Evolutionary conservation across 2,797 vertebrate species (phyloP), one percentile per base, ranked within the genome.

Genomic region (Rhabdophis nuchalis): DNA sequence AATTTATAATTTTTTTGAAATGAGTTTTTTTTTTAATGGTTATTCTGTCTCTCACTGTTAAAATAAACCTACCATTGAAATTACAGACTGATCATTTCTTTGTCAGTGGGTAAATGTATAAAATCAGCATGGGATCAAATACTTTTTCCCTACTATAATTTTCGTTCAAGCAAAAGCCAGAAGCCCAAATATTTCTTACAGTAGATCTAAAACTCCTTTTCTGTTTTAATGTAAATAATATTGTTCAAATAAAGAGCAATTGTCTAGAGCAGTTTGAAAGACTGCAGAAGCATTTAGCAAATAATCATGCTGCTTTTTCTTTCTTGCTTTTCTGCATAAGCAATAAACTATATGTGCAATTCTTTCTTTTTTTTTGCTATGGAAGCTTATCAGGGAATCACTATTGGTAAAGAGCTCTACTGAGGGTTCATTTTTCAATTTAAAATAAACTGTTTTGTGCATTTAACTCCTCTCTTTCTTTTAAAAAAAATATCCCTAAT

Each of bases 321-420:
- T 93, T 94, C 68, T 95, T 94, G 82, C 82, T 94, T 94, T 95
- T 96, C 89, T 93, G 94, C 93, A 91, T 57, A 58, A 85, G 94
- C 93, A 96, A 96, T 93, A 96, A 96, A 97, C 94, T 93, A 96
- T 95, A 96, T 96, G 85, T 91, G 92, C 92, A 91, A 92, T 32
- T 85, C 86, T 56, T 97, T 50, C 1, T 50, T 50, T 6, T 50
- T 95, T 93, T 95, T 97, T 90, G 96, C 93, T 96, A 96, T 93
- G 89, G 95, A 95, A 95, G 93, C 92, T 95, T 94, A 96, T 95
- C 96, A 96, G 95, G 96, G 95, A 94, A 96, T 96, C 95, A 94
- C 94, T 93, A 95, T 87, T 57, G 95, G 93, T 94, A 97, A 97
- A 96, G 95, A 96, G 95, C 89, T 95, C 95, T 95, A 94, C 61